Evolutionary conservation across 2,888 invertebrate species (phyloP), one percentile per base, ranked within the genome.

Genomic region (Caenorhabditis sulstoni): DNA sequence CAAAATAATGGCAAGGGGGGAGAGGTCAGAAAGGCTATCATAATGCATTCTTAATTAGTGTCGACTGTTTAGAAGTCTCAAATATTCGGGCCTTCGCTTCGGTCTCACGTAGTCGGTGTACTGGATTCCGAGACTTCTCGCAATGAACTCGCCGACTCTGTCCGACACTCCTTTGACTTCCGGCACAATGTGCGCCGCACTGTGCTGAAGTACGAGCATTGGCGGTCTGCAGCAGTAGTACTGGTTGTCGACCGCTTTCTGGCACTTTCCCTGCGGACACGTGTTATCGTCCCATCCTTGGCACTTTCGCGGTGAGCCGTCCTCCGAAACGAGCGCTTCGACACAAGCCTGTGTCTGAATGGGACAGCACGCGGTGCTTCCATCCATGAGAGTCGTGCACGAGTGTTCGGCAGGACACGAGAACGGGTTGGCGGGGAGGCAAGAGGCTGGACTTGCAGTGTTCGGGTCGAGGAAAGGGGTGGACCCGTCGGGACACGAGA

Each of bases 191-290:
- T 68, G 76, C 5, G 66, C 29, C 0, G 20, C 58, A 29, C 39
- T 74, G 14, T 66, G 52, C 23, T 66, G 62, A 5, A 67, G 59
- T 0, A 64, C 37, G 14, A 76, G 22, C 76, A 76, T 52, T 5
- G 65, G 66, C 22, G 65, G 66, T 50, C 77, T 41, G 53, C 86
- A 86, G 50, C 86, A 86, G 49, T 84, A 81, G 73, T 85, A 85
- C 14, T 67, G 53, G 3, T 78, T 70, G 50, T 86, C 83, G 12
- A 74, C 53, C 0, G 86, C 85, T 22, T 81, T 79, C 49, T 82
- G 77, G 47, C 86, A 86, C 41, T 84, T 85, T 37, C 83, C 84
- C 16, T 73, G 58, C 1, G 81, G 76, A 73, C 82, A 84, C 12
- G 57, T 61, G 45, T 73, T 82, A 49, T 86, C 86, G 52, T 83